Evolutionary conservation across 1,140 invertebrate genomes (phyloP), one percentile per base, ranked within the genome.

Genomic region (Hypsibius dujardini): DNA sequence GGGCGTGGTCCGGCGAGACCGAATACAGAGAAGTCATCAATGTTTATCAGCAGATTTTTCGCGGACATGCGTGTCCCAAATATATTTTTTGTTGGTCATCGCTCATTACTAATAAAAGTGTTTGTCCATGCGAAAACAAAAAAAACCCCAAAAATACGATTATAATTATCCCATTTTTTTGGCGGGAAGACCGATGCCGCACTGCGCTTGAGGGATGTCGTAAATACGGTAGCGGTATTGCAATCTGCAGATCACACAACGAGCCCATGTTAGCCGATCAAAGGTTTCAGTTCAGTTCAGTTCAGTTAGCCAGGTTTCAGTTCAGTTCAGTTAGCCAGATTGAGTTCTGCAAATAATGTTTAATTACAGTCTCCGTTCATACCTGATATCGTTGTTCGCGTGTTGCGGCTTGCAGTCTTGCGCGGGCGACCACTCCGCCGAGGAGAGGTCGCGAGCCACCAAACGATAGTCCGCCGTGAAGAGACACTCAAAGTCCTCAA

Each of bases 181-280:
- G 62, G 62, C 42, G 45, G 62, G 3, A 3, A 42, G 3, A 14
- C 42, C 42, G 62, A 67, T 67, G 7, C 62, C 62, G 42, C 62
- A 67, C 7, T 42, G 7, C 3, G 62, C 42, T 67, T 12, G 62
- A 14, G 62, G 7, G 7, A 67, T 42, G 42, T 67, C 62, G 62
- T 14, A 67, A 42, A 67, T 42, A 42, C 62, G 62, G 42, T 14
- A 67, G 42, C 62, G 62, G 42, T 67, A 67, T 42, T 67, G 62
- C 62, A 67, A 42, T 3, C 62, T 7, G 42, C 3, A 3, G 45
- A 56, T 7, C 7, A 56, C 7, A 7, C 50, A 7, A 56, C 7
- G n/a, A n/a, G 7, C 50, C 7, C 50, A 56, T 7, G 50, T 56
- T 56, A n/a, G 50, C 7, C 50, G 7, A 56, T 56, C 7, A 56